These are phyloP conservation scores for Lagria hirta DNA, from an alignment of 2,888 invertebrate species.

Conservation along the genomic window DNA sequence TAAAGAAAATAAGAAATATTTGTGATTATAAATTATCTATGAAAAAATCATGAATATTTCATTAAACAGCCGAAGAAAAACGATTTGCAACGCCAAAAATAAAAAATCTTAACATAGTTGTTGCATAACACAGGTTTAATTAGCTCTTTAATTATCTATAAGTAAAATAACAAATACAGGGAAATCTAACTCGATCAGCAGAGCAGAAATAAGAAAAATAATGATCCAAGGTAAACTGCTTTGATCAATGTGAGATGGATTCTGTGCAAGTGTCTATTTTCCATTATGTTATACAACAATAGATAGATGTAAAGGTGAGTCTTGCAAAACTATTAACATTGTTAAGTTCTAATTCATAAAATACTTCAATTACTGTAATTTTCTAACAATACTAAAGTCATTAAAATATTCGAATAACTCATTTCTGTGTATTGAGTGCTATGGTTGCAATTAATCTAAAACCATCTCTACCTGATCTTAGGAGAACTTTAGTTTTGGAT, in stretches of 20 bases:
- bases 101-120: background rate
- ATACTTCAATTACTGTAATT: slow-evolving; percentile 23
- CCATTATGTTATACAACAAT: slow-evolving; percentile 15
- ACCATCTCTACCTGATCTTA: background rate
- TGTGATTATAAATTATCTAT: slow-evolving; percentile 4
- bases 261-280: slow-evolving; percentile 28
- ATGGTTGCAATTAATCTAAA: slow-evolving; percentile 2
- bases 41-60: slow-evolving; percentile 13
- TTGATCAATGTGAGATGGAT: slow-evolving; percentile 30
- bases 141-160: slow-evolving; percentile 22
- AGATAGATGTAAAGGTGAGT: slow-evolving; percentile 10
- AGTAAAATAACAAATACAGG: slow-evolving; percentile 23
- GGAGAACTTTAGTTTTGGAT: background rate
- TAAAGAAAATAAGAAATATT: slow-evolving; percentile 31
- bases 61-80: slow-evolving; percentile 7
- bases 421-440: slow-evolving; percentile 19
- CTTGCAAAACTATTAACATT: slow-evolving; percentile 21
- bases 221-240: slow-evolving; percentile 32
- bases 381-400: slow-evolving; percentile 24
- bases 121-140: slow-evolving; percentile 25
- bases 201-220: slow-evolving; percentile 29
- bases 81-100: slow-evolving; percentile 1
- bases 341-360: slow-evolving; percentile 7
- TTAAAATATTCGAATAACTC: slow-evolving; percentile 24
- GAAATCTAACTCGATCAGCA: slow-evolving; percentile 28